Percentiles rank a stretch among this genome's conserved stretches.
Evolutionary conservation across 2,888 invertebrate genomes (phyloP).

Genomic region (Itoplectis maculator): DNA sequence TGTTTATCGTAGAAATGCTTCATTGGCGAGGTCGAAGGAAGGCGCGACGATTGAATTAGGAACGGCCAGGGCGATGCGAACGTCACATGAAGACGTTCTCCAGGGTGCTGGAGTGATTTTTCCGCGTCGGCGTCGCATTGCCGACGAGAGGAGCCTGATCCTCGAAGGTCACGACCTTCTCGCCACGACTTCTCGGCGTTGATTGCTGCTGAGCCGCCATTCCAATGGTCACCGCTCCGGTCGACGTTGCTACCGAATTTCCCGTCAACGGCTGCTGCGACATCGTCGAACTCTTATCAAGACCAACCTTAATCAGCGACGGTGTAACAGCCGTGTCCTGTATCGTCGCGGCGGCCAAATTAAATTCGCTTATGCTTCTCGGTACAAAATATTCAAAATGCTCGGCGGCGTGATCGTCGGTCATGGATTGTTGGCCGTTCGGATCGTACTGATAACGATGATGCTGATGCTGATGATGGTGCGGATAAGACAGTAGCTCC

Average conservation of each 20-base stretch:
- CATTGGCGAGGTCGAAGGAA: conserved; percentile 7
- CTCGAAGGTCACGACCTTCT: conserved; percentile 93
- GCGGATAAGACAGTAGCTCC: conserved; percentile 86
- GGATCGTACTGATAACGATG: conserved; percentile 73
- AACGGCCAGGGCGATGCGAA: conserved; percentile 49
- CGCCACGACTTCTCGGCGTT: conserved; percentile 85
- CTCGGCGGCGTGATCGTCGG: conserved; percentile 47
- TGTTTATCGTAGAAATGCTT: conserved; percentile 11
- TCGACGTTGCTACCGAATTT: conserved; percentile 72
- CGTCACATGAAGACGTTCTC: conserved; percentile 94
- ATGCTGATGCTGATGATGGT: conserved; percentile 75
- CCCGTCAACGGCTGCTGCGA: conserved; percentile 79
- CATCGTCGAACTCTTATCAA: conserved; percentile 76
- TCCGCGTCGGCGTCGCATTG: conserved; percentile 76
- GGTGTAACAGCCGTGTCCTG: conserved; percentile 86
- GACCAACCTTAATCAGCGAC: conserved; percentile 81
- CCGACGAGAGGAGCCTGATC: conserved; percentile 86
- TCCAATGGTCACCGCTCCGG: conserved; percentile 71
- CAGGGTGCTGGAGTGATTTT: conserved; percentile 84
- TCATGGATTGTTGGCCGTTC: conserved; percentile 85
- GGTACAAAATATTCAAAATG: conserved; percentile 93
- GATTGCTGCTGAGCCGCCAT: conserved; percentile 67
- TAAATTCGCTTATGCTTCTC: conserved; percentile 93
- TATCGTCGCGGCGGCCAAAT: conserved; percentile 88
- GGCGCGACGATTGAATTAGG: conserved; percentile 29